Evolutionary conservation across 2,113 vertebrate species (phyloP), one percentile per base, ranked within the genome.

Genomic region (Lophochroa leadbeateri): DNA sequence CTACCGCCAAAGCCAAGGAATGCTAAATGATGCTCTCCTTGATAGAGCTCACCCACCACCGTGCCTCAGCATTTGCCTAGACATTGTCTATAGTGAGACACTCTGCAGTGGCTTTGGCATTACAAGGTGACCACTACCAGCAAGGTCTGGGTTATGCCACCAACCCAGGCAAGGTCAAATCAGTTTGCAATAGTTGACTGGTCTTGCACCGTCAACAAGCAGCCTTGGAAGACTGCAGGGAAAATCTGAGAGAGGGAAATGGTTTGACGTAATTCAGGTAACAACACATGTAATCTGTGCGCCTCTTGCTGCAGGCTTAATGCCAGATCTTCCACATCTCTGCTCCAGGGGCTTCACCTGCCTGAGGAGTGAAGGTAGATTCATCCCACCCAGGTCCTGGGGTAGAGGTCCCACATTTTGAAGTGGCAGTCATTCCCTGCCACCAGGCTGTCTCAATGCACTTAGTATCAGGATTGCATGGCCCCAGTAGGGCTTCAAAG

Each of bases 391-490:
- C 61, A 61, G 25, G 52, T 6, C 52, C 27, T 69, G 65, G 5
- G 39, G 78, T 28, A 46, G 74, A 64, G n/a, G 28, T 37, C 28
- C 77, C 68, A 1, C 20, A 1, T 11, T 78, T 1, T 29, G 25
- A 50, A 75, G 24, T 20, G 21, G 39, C 1, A 17, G 31, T 3
- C 3, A 2, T 24, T 53, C 28, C 14, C 46, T 41, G 60, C 81
- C 4, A 0, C 52, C 43, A 90, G 52, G 20, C 24, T 2, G 1
- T 41, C 65, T 39, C 1, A 0, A 3, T n/a, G 33, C 10, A 3
- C 41, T 80, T 67, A 25, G 13, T n/a, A 5, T 13, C 2, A 1
- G 16, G 35, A 7, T 19, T 64, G 29, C 17, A 27, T 0, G 37
- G 76, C 17, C 29, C 57, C 65, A 47, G 0, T 0, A 65, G 41